These are phyloP conservation scores for Zapornia atra DNA, from an alignment of 2,113 vertebrate genomes.

Conservation along the genomic window DNA sequence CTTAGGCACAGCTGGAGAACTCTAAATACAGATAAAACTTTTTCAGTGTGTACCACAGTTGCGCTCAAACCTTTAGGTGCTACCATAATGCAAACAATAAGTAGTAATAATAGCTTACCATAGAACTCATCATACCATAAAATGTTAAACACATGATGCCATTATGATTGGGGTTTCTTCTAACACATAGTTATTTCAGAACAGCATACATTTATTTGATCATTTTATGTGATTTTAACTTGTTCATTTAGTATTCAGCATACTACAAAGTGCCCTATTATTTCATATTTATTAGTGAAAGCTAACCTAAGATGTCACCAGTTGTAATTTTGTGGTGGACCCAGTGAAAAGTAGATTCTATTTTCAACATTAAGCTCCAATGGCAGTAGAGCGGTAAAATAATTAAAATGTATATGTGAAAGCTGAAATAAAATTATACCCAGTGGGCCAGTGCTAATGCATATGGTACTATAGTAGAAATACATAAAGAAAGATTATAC, in stretches of 20 bases:
- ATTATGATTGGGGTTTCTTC: neutral
- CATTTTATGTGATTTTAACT: neutral
- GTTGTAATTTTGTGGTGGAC: neutral
- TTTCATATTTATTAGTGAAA: conserved; percentile 23
- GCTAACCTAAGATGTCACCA: neutral
- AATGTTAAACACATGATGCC: neutral
- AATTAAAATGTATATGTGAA: conserved; percentile 37
- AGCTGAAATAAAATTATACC: conserved; percentile 23
- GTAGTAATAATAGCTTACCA: neutral
- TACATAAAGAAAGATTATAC: conserved; percentile 49
- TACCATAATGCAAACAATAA: neutral
- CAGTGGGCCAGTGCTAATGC: conserved; percentile 44
- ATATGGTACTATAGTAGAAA: conserved; percentile 31
- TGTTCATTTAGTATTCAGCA: neutral
- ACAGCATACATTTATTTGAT: neutral
- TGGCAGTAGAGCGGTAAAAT: neutral
- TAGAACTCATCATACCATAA: neutral
- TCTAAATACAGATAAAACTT: neutral
- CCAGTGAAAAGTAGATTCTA: neutral
- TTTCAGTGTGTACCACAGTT: neutral
- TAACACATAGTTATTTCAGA: neutral
- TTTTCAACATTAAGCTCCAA: conserved; percentile 3
- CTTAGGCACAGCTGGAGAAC: neutral
- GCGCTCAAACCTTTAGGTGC: neutral
- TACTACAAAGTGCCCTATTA: neutral